Evolutionary conservation across 1,140 invertebrate species (phyloP).

Genomic region (Temnothorax longispinosus): DNA sequence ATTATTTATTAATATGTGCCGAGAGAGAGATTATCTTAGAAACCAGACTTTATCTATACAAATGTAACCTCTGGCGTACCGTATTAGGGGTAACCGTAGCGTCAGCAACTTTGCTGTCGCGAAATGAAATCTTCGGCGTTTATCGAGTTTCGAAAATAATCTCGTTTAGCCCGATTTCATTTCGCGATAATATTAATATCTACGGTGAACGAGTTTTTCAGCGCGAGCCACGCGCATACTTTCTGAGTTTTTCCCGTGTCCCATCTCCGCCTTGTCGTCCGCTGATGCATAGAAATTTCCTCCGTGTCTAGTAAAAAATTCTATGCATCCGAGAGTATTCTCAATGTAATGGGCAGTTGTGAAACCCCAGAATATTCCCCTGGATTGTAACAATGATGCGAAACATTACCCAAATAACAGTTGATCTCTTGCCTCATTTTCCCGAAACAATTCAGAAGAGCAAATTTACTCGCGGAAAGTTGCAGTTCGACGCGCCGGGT

Average conservation of each 20-base stretch:
- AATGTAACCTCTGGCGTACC: conserved; percentile 19
- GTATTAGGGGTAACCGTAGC: neutral
- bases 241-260: conserved; percentile 35
- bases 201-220: conserved; percentile 35
- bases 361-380: conserved; percentile 1
- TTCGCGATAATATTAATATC: conserved; percentile 60
- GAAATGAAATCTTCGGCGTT: conserved; percentile 48
- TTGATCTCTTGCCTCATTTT: conserved; percentile 14
- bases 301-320: conserved; percentile 64
- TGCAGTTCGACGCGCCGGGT: neutral
- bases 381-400: conserved; percentile 37
- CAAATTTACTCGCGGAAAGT: conserved; percentile 1
- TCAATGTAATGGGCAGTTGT: conserved; percentile 45
- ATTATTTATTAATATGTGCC: neutral
- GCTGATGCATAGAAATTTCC: conserved; percentile 65
- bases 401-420: conserved; percentile 38
- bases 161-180: conserved; percentile 44
- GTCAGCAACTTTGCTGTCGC: conserved; percentile 42
- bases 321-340: conserved; percentile 66
- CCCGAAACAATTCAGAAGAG: neutral
- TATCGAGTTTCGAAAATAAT: conserved; percentile 55
- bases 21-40: conserved; percentile 12
- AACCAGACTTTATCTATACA: neutral
- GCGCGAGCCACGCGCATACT: neutral
- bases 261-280: conserved; percentile 54